Conservation (phyloP, 1,140 invertebrate genomes). For the Drosophila mauritiana region DNA sequence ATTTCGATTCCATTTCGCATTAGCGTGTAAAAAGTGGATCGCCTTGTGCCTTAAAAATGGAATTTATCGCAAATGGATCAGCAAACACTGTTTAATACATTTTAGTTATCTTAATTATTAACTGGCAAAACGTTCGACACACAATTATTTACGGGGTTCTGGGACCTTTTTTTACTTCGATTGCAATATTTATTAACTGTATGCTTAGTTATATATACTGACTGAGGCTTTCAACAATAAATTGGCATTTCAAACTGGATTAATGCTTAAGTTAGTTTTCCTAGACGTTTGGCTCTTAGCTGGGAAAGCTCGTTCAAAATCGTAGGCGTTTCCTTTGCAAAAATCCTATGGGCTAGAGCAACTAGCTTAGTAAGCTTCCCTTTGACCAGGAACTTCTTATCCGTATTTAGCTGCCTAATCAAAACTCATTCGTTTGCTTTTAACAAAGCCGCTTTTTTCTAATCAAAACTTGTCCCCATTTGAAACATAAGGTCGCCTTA, state of each 20-base stretch:
- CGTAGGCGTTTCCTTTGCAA: constrained; percentile 36
- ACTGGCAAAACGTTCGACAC: constrained; percentile 64
- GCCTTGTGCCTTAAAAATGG: constrained; percentile 31
- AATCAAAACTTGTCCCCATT: constrained; percentile 2
- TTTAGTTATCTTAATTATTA: constrained; percentile 39
- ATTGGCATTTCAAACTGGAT: constrained; percentile 48
- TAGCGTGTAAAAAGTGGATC: constrained; percentile 29
- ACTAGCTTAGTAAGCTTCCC: constrained; percentile 34
- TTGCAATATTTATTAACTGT: constrained; percentile 8
- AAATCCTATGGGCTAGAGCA: constrained; percentile 25
- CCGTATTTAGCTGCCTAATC: constrained; percentile 66
- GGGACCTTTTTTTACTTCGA: constrained; percentile 3
- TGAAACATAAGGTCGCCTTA: background rate
- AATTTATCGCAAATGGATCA: constrained; percentile 51
- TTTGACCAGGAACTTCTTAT: constrained; percentile 65
- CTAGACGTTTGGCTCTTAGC: constrained; percentile 18
- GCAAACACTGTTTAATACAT: constrained; percentile 61
- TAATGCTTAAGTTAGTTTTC: constrained; percentile 22
- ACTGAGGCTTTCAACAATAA: constrained; percentile 77
- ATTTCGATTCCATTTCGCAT: constrained; percentile 12
- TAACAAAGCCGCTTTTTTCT: constrained; percentile 3
- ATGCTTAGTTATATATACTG: constrained; percentile 44
- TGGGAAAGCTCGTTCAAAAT: constrained; percentile 51
- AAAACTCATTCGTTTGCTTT: constrained; percentile 8
- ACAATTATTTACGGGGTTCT: constrained; percentile 34